These are phyloP conservation scores for Proisotoma minuta DNA, from an alignment of 2,888 invertebrate genomes.

Conservation along the genomic window DNA sequence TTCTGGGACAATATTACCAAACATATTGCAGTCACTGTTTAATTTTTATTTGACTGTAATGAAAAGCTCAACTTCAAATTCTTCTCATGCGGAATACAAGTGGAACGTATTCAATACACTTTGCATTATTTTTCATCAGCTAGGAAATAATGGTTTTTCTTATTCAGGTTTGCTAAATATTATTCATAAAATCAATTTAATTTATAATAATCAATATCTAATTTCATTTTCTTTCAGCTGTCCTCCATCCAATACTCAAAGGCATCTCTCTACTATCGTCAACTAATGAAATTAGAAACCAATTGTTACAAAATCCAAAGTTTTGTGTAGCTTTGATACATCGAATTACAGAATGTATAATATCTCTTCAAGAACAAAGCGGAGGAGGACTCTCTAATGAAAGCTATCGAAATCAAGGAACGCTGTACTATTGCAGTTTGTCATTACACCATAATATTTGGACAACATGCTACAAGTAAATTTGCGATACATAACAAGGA, in stretches of 20 bases:
- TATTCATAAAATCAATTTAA: neutral
- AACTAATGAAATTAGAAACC: neutral
- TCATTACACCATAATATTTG: conserved; percentile 35
- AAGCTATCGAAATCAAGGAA: conserved; percentile 33
- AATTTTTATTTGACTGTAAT: conserved; percentile 35
- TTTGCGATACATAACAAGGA: neutral
- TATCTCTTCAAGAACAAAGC: conserved; percentile 26
- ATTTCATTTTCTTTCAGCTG: conserved; percentile 3
- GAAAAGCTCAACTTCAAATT: conserved; percentile 3
- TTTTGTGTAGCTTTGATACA: conserved; percentile 24
- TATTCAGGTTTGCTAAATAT: conserved; percentile 21
- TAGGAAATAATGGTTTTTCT: conserved; percentile 25
- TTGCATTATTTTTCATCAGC: conserved; percentile 25
- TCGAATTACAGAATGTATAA: conserved; percentile 27
- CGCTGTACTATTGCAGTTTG: conserved; percentile 30
- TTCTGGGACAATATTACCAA: conserved; percentile 34
- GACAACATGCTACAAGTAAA: conserved; percentile 29
- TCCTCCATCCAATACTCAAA: conserved; percentile 13
- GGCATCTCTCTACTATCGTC: conserved; percentile 1
- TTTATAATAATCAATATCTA: neutral
- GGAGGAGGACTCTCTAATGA: conserved; percentile 16
- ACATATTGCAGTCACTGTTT: conserved; percentile 30
- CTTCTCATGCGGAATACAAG: conserved; percentile 5
- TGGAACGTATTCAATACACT: conserved; percentile 35
- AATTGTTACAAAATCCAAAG: conserved; percentile 17